Evolutionary conservation across 2,888 invertebrate species (phyloP).

Genomic region (Drosophila picticornis): DNA sequence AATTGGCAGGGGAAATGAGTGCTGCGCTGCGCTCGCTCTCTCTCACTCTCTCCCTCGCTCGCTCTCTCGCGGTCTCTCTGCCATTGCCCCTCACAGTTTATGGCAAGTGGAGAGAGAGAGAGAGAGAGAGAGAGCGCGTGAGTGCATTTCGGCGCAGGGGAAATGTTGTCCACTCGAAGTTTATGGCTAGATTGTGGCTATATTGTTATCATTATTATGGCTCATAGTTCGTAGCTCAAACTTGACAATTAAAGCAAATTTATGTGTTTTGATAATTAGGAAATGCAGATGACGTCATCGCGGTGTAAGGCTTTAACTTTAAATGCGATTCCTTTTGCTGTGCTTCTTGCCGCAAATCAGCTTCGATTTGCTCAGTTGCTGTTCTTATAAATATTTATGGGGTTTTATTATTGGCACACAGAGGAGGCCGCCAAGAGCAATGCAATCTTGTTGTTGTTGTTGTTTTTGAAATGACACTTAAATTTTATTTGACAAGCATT

Average conservation of each 20-base stretch:
- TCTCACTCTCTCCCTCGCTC: constrained; percentile 6
- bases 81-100: constrained; percentile 64
- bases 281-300: constrained; percentile 59
- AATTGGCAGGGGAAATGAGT: constrained; percentile 63
- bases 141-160: constrained; percentile 64
- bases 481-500: constrained; percentile 83
- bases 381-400: constrained; percentile 38
- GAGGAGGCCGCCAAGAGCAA: neutral
- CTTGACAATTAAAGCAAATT: constrained; percentile 50
- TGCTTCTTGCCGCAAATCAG: constrained; percentile 6
- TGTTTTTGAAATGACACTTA: constrained; percentile 73
- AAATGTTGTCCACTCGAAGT: constrained; percentile 40
- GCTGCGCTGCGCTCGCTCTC: constrained; percentile 14
- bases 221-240: neutral
- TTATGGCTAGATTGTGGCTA: constrained; percentile 27
- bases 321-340: neutral
- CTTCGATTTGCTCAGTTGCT: neutral
- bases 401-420: constrained; percentile 18
- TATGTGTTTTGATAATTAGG: constrained; percentile 69
- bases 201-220: constrained; percentile 12
- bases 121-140: constrained; percentile 5
- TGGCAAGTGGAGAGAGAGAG: constrained; percentile 54
- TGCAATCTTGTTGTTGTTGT: constrained; percentile 1
- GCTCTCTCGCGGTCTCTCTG: constrained; percentile 18
- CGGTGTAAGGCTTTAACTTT: neutral